Base-by-base conservation (phyloP, 2,888 invertebrate genomes). In the Eupithecia dodoneata region DNA sequence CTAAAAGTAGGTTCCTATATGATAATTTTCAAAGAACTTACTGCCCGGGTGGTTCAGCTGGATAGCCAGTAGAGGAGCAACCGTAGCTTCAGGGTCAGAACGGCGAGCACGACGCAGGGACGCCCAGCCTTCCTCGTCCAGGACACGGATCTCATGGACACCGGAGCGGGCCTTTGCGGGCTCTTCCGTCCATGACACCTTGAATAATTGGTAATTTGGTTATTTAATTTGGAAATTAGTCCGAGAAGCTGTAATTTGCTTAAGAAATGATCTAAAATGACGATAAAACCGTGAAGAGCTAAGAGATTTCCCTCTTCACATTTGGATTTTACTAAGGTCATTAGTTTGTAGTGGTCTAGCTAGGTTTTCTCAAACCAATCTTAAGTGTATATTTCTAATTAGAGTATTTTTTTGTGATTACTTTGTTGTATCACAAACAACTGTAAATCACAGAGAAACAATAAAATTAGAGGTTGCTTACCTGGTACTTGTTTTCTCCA, bases 141-240 rank as follows among this genome's bases (percentile, higher is more conserved):
- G 97, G 41, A 99, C 94, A 80, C 97, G 97, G 72, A 99, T 96
- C 77, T 96, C 96, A 84, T 98, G 97, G 71, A 97, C 96, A 47
- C 99, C 99, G 71, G 98, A 97, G 75, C 97, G 96, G 0, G 98
- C 97, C 84, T 97, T 97, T 71, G 97, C 96, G 45, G 97, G 96
- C 81, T 99, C 99, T 88, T 98, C 98, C 12, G 97, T 98, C 98
- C 99, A 99, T 83, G 99, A 99, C 44, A 99, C 97, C 98, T 59
- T 99, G 18, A 65, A 41, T 7, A 66, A 49, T n/a, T 10, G 12
- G 47, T 18, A 12, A 3, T 18, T 44, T n/a, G n/a, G 9, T 67
- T 5, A 9, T 15, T n/a, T 55, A n/a, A 13, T 12, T 1, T 49
- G 47, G 47, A 30, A 30, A 30, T 30, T 30, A 30, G 30, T 30